Evolutionary conservation across 2,113 vertebrate genomes (phyloP).

Genomic region (Sciurus niger): DNA sequence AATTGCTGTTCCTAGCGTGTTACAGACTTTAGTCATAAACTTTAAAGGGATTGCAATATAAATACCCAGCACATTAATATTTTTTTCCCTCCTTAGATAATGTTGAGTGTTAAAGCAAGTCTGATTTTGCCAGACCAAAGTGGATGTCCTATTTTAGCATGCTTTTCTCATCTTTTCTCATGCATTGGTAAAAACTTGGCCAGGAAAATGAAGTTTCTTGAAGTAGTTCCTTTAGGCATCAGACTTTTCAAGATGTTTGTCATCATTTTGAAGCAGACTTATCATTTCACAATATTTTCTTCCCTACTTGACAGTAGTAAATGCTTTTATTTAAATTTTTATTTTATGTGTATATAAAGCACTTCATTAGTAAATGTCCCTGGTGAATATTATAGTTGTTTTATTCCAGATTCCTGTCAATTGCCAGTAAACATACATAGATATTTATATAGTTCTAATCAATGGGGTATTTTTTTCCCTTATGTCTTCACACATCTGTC

Average conservation of each 20-base stretch:
- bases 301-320: neutral
- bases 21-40: neutral
- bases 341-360: neutral
- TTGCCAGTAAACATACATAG: neutral
- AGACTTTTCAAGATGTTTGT: neutral
- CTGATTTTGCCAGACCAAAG: constrained; percentile 34
- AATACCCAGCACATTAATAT: neutral
- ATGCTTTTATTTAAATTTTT: constrained; percentile 44
- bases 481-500: neutral
- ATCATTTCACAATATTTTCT: neutral
- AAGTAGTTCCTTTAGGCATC: neutral
- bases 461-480: neutral
- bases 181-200: neutral
- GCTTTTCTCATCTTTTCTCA: constrained; percentile 4
- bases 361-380: neutral
- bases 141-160: neutral
- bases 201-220: neutral
- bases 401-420: constrained; percentile 3
- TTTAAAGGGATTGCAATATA: neutral
- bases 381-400: neutral
- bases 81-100: neutral
- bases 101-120: neutral
- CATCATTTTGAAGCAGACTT: constrained; percentile 44
- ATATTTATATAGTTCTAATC: neutral
- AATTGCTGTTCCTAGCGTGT: neutral